These are phyloP conservation scores for Oasisia sp. DNA, from an alignment of 2,888 invertebrate genomes.

Conservation along the genomic window DNA sequence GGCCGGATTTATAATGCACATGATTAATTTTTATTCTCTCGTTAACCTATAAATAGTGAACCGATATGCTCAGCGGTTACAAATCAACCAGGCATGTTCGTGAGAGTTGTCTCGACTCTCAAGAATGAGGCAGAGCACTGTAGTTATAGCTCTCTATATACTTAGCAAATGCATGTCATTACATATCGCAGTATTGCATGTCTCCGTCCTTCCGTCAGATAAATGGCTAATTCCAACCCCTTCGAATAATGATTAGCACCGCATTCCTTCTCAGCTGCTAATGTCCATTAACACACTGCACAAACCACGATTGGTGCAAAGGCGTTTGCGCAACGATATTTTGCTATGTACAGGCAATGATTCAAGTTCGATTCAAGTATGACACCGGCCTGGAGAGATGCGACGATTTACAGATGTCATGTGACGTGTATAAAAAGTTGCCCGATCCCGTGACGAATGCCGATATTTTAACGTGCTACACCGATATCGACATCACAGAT, in stretches of 20 bases:
- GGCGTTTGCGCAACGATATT: background rate
- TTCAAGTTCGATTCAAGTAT: background rate
- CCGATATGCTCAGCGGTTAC: background rate
- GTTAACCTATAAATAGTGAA: constrained; percentile 4
- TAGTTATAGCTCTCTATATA: background rate
- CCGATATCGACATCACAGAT: background rate
- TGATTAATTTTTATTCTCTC: background rate
- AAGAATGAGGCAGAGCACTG: background rate
- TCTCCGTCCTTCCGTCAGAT: background rate
- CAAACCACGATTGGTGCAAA: background rate
- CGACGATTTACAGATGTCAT: background rate
- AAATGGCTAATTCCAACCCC: background rate
- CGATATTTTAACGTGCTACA: background rate
- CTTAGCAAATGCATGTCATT: background rate
- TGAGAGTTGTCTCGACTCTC: background rate
- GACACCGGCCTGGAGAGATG: background rate
- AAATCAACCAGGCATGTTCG: background rate
- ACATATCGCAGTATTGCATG: background rate
- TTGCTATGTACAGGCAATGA: background rate
- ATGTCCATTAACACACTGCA: background rate
- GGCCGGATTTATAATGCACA: background rate
- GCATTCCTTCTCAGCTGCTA: background rate
- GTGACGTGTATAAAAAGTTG: background rate
- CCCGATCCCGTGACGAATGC: background rate
- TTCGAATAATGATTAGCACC: background rate